A percentile compares a stretch with the other conserved stretches of the same genome.
phyloP scores from a whole-genome alignment of 2,888 invertebrate genomes.

The Choristoneura rosaceana region DNA sequence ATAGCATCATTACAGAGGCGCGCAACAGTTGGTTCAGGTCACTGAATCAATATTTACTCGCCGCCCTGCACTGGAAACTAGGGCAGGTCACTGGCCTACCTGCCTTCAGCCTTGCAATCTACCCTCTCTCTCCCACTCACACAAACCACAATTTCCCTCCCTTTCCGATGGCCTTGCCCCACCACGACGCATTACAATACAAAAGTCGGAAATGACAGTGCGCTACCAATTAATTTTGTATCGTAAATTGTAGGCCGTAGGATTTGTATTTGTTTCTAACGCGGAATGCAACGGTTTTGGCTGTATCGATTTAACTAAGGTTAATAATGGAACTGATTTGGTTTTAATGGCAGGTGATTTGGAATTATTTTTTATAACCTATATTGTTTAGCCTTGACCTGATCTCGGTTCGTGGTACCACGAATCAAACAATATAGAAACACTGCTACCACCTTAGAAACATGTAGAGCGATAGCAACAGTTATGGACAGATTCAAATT shows the following conservation, averaged over 20 bases:
- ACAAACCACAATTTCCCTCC: constrained; percentile 51
- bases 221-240: constrained; percentile 66
- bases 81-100: constrained; percentile 83
- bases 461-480: background rate
- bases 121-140: constrained; percentile 58
- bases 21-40: constrained; percentile 76
- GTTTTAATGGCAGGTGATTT: constrained; percentile 64
- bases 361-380: constrained; percentile 65
- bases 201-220: constrained; percentile 75
- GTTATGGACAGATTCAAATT: too few relatives aligned
- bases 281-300: constrained; percentile 60
- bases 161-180: constrained; percentile 73
- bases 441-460: background rate
- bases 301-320: constrained; percentile 67
- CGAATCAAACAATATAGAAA: background rate
- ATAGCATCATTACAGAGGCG: constrained; percentile 50
- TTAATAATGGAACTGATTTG: constrained; percentile 65
- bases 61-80: constrained; percentile 75
- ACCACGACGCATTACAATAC: constrained; percentile 69
- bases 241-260: constrained; percentile 53
- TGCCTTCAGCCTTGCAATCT: constrained; percentile 80
- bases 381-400: constrained; percentile 68
- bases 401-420: constrained; percentile 24
- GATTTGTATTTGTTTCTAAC: constrained; percentile 53
- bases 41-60: constrained; percentile 82